Evolutionary conservation across 92 coral and sea anemone genomes (phyloP).

Genomic region (Porites lobata): DNA sequence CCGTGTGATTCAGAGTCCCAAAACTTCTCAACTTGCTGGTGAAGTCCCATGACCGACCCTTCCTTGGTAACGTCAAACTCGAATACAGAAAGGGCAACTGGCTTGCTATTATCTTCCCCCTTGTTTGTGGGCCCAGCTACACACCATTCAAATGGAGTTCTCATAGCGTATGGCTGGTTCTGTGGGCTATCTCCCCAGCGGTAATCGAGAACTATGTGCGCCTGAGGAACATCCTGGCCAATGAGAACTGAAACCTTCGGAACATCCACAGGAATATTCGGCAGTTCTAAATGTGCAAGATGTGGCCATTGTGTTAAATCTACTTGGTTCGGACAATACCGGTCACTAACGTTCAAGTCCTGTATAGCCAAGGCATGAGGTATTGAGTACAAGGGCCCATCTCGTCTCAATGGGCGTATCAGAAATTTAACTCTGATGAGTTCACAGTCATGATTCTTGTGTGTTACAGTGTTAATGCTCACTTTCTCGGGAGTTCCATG

Average conservation of each 20-base stretch:
- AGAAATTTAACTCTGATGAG: too few species aligned
- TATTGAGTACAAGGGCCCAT: too few species aligned
- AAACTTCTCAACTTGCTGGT: slow-evolving; percentile 58
- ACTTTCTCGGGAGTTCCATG: slow-evolving; percentile 43
- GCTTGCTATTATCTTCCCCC: slow-evolving; percentile 31
- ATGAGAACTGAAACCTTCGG: too few species aligned
- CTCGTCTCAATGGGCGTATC: too few species aligned
- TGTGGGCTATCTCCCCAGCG: slow-evolving; percentile 64
- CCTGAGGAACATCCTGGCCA: slow-evolving; percentile 78
- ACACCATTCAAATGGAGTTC: slow-evolving; percentile 69
- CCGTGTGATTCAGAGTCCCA: slow-evolving; percentile 59
- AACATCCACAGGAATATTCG: too few species aligned
- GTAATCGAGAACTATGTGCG: slow-evolving; percentile 62
- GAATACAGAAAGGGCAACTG: slow-evolving; percentile 54
- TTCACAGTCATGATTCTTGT: too few species aligned
- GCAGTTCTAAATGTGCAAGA: too few species aligned
- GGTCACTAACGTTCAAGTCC: too few species aligned
- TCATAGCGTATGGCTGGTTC: slow-evolving; percentile 61
- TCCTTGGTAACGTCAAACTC: slow-evolving; percentile 44
- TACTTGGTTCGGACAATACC: too few species aligned
- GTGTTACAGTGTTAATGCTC: too few species aligned
- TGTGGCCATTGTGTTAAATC: too few species aligned
- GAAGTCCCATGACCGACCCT: slow-evolving; percentile 14
- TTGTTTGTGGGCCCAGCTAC: slow-evolving; percentile 63
- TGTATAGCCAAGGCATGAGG: too few species aligned